These are phyloP conservation scores for Gopherus evgoodei DNA, from an alignment of 2,113 vertebrate species.

Conservation along the genomic window DNA sequence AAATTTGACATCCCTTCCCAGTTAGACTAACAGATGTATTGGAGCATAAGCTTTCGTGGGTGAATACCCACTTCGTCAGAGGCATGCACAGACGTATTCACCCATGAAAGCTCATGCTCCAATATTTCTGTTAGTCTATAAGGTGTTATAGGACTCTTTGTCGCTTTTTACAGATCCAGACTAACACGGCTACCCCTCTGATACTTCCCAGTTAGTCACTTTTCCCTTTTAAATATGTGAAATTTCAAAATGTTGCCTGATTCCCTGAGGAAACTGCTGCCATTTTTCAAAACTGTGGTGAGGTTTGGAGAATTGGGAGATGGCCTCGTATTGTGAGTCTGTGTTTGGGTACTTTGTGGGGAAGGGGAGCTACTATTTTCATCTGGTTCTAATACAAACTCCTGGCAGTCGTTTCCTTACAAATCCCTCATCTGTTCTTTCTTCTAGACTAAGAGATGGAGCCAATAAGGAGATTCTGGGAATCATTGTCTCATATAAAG, in stretches of 20 bases:
- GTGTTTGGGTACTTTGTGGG: background rate
- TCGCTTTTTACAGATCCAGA: no score
- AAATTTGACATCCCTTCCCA: background rate
- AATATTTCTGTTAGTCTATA: no score
- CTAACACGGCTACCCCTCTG: no score
- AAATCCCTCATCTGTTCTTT: background rate
- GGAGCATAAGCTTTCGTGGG: no score
- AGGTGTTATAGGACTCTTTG: no score
- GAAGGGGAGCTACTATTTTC: background rate
- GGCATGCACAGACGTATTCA: no score
- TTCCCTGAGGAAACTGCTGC: background rate
- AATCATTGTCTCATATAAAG: slow-evolving; percentile 97
- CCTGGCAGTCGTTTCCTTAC: accelerated
- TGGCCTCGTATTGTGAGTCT: background rate
- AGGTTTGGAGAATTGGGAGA: no score
- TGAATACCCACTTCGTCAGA: no score
- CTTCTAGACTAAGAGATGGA: slow-evolving; percentile 88
- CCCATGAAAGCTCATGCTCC: no score
- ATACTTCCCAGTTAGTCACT: background rate
- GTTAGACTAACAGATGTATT: background rate
- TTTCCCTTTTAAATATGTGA: background rate
- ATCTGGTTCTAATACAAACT: background rate
- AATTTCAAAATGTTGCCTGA: background rate
- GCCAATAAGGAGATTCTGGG: slow-evolving; percentile 95
- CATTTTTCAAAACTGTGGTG: background rate